A percentile compares a stretch with the other conserved stretches of the same genome.
These are phyloP conservation scores for Phymorhynchus buccinoides DNA, from an alignment of 1,140 invertebrate genomes.

Conservation along the genomic window DNA sequence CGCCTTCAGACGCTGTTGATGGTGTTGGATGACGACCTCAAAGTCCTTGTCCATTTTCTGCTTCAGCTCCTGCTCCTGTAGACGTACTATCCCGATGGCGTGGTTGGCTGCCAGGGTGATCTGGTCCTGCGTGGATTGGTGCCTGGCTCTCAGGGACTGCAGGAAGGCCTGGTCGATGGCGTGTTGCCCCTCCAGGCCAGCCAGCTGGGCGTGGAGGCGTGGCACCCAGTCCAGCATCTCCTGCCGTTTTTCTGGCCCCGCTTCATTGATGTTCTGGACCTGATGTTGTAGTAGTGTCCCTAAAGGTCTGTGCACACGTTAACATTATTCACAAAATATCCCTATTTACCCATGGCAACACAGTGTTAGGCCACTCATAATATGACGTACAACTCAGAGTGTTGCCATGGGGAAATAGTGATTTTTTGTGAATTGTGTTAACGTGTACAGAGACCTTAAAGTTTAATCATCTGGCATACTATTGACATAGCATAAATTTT, in stretches of 20 bases:
- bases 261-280: not conserved
- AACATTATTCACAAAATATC: no score
- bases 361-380: no score
- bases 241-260: not conserved
- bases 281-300: no score
- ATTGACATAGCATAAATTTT: no score
- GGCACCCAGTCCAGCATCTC: constrained; percentile 21
- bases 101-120: not conserved
- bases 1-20: not conserved
- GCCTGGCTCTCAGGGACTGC: not conserved
- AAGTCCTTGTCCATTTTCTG: not conserved
- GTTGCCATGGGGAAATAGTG: no score
- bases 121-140: not conserved
- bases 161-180: not conserved
- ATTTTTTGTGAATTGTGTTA: no score
- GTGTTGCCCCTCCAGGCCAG: not conserved
- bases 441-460: no score
- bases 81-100: not conserved
- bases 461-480: no score
- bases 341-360: no score
- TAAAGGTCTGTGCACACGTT: no score
- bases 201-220: not conserved
- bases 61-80: not conserved
- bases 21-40: not conserved
- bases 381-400: no score